A percentile compares a stretch with the other conserved stretches of the same genome.
Evolutionary conservation across 2,888 invertebrate genomes (phyloP).

Genomic region (Troides aeacus): DNA sequence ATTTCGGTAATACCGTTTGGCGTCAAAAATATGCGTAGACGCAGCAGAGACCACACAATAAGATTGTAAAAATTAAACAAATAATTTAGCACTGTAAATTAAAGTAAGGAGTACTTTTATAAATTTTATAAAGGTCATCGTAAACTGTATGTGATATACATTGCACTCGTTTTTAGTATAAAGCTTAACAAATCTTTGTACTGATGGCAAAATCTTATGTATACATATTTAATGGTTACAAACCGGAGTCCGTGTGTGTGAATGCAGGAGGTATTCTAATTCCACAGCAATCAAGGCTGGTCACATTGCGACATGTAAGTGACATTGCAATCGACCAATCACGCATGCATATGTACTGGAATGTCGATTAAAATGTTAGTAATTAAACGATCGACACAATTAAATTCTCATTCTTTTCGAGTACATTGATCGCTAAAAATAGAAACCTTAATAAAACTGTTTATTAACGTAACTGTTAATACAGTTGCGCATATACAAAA

Average conservation of each 20-base stretch:
- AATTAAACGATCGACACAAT: neutral
- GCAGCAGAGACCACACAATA: too few relatives aligned
- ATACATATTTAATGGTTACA: slow-evolving; percentile 13
- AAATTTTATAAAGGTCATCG: too few relatives aligned
- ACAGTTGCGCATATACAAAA: too few relatives aligned
- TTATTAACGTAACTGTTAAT: too few relatives aligned
- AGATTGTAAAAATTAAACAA: too few relatives aligned
- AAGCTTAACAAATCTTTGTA: too few relatives aligned
- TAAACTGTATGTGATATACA: neutral
- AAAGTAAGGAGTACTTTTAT: too few relatives aligned
- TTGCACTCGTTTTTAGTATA: neutral
- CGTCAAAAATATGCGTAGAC: too few relatives aligned
- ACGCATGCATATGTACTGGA: neutral
- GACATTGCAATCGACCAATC: slow-evolving; percentile 7
- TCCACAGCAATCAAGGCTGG: slow-evolving; percentile 11
- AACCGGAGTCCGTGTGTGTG: slow-evolving; percentile 10
- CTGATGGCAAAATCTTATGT: too few relatives aligned
- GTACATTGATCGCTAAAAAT: neutral
- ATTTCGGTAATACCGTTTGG: too few relatives aligned
- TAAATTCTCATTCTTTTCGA: neutral
- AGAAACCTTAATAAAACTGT: neutral
- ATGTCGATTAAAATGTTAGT: neutral
- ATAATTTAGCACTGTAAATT: too few relatives aligned
- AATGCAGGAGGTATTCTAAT: slow-evolving; percentile 14
- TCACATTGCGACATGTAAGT: neutral